A percentile compares a stretch with the other conserved stretches of the same genome.
phyloP scores from a whole-genome alignment of 2,888 invertebrate species.

The Tenodera sinensis region DNA sequence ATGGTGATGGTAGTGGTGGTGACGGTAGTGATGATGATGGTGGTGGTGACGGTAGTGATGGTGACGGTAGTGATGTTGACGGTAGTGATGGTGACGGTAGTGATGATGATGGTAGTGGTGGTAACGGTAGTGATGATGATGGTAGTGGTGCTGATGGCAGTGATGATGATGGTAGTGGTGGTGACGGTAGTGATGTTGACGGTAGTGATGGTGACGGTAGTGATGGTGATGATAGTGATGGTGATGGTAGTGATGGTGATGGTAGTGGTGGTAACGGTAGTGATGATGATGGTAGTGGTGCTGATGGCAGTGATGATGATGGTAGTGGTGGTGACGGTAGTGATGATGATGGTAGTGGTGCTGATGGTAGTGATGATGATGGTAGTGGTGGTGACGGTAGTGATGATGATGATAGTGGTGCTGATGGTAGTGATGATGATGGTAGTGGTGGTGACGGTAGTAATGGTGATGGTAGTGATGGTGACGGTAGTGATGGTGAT shows the following conservation, averaged over 20 bases:
- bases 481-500: background rate
- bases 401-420: background rate
- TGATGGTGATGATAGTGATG: background rate
- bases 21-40: background rate
- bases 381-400: background rate
- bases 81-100: background rate
- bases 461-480: background rate
- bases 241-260: background rate
- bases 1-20: background rate
- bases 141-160: no score
- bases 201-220: background rate
- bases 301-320: no score
- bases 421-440: background rate
- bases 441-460: background rate
- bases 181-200: no score
- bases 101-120: background rate
- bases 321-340: background rate
- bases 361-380: background rate
- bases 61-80: background rate
- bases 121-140: background rate
- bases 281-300: background rate
- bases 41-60: background rate
- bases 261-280: background rate
- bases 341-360: no score
- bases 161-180: background rate